Base-by-base conservation (phyloP, 2,888 invertebrate species). In the Drosophila koepferae region DNA sequence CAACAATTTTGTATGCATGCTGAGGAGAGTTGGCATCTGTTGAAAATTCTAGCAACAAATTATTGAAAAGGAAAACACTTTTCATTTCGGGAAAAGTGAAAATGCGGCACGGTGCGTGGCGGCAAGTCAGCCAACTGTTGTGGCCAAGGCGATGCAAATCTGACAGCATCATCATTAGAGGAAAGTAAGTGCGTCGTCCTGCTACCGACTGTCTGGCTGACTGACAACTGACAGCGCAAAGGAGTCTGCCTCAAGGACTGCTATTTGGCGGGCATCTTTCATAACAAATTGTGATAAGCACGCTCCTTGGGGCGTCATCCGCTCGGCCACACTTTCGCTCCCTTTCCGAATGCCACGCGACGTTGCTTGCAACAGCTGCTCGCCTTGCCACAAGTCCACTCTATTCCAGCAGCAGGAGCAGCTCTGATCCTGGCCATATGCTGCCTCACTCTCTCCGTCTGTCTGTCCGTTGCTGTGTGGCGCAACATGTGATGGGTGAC, bases 161-260 rank as follows among this genome's bases (percentile, higher is more conserved):
- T 89, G 88, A 84, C 90, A 86, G 82, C 80, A 86, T 81, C 80
- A 77, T 89, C 89, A 86, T 86, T 86, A 81, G 82, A 64, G 59
- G 60, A 66, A 56, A 66, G 56, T 46, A 56, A 60, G 49, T 55
- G 28, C 55, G 54, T 54, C 18, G 53, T 60, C 31, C 65, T 36
- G 66, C 69, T 68, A 59, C 40, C 10, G 54, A 16, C 38, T 20
- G 20, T n/a, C 51, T 34, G 34, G 2, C 85, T 88, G 90, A 89
- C 90, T 85, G 88, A 89, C 89, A 89, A 89, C 83, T 83, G 90
- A 74, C 89, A 79, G 79, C 16, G 48, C 1, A 28, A 7, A 72
- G 70, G 76, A 34, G 10, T 18, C 6, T 14, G 49, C 4, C 3
- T 12, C 3, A 36, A 55, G 55, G 18, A 31, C 12, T 14, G 8